Conservation (phyloP, 2,797 vertebrate genomes). For the Natrix natrix region DNA sequence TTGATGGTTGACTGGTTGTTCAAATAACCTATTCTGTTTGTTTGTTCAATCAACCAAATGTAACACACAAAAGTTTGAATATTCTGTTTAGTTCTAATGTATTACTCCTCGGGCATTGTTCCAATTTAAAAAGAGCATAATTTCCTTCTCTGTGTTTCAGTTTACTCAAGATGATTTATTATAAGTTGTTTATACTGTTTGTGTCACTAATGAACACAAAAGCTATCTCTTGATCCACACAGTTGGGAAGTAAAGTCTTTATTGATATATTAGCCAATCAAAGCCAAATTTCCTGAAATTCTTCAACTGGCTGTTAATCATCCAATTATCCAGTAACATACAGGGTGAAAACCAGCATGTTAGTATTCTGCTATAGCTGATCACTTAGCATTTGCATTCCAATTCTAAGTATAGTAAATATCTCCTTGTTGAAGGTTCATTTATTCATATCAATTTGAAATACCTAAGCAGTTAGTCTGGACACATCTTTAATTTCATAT, state of each 20-base stretch:
- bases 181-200: background rate
- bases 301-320: constrained; percentile 38
- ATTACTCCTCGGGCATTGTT: background rate
- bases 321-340: constrained; percentile 8
- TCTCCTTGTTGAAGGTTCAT: constrained; percentile 48
- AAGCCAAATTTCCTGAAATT: constrained; percentile 14
- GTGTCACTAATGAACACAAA: constrained; percentile 27
- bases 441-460: constrained; percentile 53
- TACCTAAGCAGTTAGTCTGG: background rate
- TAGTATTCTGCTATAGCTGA: constrained; percentile 47
- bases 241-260: background rate
- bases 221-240: constrained; percentile 1
- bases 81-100: constrained; percentile 17
- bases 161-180: constrained; percentile 17
- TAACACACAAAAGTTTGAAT: background rate
- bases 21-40: background rate
- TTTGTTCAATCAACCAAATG: background rate
- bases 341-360: background rate
- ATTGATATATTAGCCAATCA: constrained; percentile 35
- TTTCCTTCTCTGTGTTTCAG: constrained; percentile 1
- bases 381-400: constrained; percentile 46
- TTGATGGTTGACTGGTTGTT: background rate
- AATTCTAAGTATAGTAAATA: constrained; percentile 38
- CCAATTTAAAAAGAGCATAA: constrained; percentile 9
- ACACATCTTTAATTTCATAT: constrained; percentile 33